These are phyloP conservation scores for Dugesia japonica DNA, from an alignment of 2,888 invertebrate species.

Conservation along the genomic window DNA sequence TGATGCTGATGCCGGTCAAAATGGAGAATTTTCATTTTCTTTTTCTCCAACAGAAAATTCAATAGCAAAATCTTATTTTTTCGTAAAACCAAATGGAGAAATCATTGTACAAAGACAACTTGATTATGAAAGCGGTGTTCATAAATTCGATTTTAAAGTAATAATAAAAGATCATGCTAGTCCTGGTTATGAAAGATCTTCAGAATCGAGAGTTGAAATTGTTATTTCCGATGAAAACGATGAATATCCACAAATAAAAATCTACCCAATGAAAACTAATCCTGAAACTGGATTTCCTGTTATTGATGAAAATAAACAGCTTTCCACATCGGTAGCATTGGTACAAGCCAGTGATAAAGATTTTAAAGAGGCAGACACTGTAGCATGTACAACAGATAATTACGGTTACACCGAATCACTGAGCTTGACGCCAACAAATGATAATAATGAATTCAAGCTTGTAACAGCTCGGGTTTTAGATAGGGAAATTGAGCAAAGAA, in stretches of 20 bases:
- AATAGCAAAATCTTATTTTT: conserved; percentile 1
- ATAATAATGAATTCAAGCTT: conserved; percentile 21
- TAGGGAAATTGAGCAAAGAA: not conserved
- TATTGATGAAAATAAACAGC: conserved; percentile 8
- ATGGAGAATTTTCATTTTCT: conserved; percentile 8
- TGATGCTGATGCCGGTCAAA: conserved; percentile 22
- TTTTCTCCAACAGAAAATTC: conserved; percentile 6
- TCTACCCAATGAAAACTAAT: not conserved
- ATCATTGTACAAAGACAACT: conserved; percentile 14
- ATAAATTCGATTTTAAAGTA: conserved; percentile 22
- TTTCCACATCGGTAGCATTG: not conserved
- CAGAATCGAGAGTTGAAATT: not conserved
- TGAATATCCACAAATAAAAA: not conserved
- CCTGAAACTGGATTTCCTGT: not conserved
- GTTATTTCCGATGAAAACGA: conserved; percentile 20
- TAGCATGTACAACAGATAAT: not conserved
- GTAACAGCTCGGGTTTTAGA: not conserved
- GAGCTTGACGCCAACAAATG: not conserved
- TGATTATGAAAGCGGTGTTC: conserved; percentile 17
- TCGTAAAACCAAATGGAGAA: conserved; percentile 13
- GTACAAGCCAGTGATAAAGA: not conserved
- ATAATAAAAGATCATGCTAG: conserved; percentile 5
- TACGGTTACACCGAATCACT: not conserved
- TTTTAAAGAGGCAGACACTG: not conserved
- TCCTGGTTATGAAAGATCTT: not conserved